These are phyloP conservation scores for Tachina grossa DNA, from an alignment of 2,888 invertebrate genomes.

Conservation along the genomic window DNA sequence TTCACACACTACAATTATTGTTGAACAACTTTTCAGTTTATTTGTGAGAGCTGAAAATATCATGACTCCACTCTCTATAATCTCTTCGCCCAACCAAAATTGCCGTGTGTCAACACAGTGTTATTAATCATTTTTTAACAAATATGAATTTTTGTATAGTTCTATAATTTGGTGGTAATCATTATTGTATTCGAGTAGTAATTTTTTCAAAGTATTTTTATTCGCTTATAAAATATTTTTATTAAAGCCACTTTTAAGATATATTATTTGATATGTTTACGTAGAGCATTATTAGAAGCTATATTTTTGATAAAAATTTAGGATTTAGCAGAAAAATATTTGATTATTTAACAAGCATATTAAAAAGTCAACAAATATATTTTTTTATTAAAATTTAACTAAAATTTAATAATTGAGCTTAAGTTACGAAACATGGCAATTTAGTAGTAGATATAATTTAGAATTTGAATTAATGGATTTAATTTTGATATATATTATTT, in stretches of 20 bases:
- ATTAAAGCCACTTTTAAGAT: slow-evolving; percentile 13
- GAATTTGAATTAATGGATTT: not conserved
- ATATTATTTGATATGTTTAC: slow-evolving; percentile 60
- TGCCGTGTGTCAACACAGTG: too few relatives aligned
- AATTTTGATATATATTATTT: not conserved
- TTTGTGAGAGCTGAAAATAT: too few relatives aligned
- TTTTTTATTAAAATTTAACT: slow-evolving; percentile 33
- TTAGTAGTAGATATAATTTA: not conserved
- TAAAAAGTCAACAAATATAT: slow-evolving; percentile 59
- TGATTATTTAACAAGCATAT: slow-evolving; percentile 61
- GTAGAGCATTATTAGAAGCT: slow-evolving; percentile 41
- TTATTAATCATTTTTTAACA: slow-evolving; percentile 28
- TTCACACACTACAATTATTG: too few relatives aligned
- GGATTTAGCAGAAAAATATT: slow-evolving; percentile 59
- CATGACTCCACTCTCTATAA: too few relatives aligned
- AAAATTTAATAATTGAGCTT: slow-evolving; percentile 62
- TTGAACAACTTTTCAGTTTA: too few relatives aligned
- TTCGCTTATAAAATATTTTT: slow-evolving; percentile 1
- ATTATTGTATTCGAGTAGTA: slow-evolving; percentile 60
- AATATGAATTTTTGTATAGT: slow-evolving; percentile 8
- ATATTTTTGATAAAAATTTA: slow-evolving; percentile 38
- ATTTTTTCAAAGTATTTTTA: slow-evolving; percentile 14
- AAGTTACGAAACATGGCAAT: slow-evolving; percentile 18
- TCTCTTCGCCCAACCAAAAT: too few relatives aligned
- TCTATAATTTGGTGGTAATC: slow-evolving; percentile 56